Evolutionary conservation across 2,888 invertebrate species (phyloP), one percentile per base, ranked within the genome.

Genomic region (Tipula confusa): DNA sequence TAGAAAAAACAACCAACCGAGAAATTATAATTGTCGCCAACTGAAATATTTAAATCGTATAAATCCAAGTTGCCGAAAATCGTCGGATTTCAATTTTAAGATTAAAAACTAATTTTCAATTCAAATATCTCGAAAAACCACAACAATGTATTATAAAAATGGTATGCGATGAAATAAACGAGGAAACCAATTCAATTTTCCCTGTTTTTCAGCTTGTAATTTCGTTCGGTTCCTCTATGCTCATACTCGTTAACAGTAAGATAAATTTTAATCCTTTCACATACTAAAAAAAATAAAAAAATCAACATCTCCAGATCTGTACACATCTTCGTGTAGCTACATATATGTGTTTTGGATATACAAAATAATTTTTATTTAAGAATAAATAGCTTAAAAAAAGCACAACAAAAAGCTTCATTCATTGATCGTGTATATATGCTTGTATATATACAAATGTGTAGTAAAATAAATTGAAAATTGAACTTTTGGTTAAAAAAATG

Each of bases 381-480:
- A 1, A 64, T 64, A 64, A 64, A 64, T 64, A 64, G 64, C 24
- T 3, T n/a, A 24, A 24, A 24, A 48, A 64, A 64, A 64, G 64
- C 64, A 64, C 64, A 64, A 24, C 24, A 24, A 64, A 64, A 64
- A 18, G 24, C 18, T 64, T 9, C 24, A 64, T 64, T 64, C 64
- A 24, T 18, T 18, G 64, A 64, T 64, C 64, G 64, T 24, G 9
- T 64, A 24, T 24, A 11, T 64, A 11, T 64, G 64, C 24, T 1
- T 64, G 3, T 64, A 13, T 24, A 43, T 43, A 15, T 43, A 9
- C 7, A 13, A 9, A 3, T 64, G 48, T 48, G 18, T 18, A 18
- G 80, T 80, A 29, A 80, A 80, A 80, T 80, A 80, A 80, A 80
- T 80, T 80, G 80, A 80, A 80, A 80, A 80, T 80, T 80, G 29